Percentiles rank a stretch among this genome's conserved stretches.
These are phyloP conservation scores for Uropetala carovei DNA, from an alignment of 2,888 invertebrate genomes.

Conservation along the genomic window DNA sequence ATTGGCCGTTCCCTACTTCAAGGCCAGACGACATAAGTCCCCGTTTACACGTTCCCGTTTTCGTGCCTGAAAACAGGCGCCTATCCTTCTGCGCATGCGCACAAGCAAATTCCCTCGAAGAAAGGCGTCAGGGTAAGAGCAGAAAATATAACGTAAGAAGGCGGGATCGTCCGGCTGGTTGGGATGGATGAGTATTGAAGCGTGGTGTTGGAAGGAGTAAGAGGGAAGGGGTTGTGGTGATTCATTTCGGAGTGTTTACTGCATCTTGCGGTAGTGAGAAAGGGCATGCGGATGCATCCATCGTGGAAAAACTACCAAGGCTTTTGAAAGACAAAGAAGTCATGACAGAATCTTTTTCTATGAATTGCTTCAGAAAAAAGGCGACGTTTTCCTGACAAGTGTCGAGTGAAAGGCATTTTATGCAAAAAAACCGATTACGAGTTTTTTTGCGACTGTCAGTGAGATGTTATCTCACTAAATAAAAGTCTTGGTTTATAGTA, in stretches of 20 bases:
- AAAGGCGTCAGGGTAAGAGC: too few species aligned
- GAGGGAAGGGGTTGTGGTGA: not conserved
- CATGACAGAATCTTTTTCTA: not conserved
- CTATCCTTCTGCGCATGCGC: too few species aligned
- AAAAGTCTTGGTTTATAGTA: too few species aligned
- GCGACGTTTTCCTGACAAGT: not conserved
- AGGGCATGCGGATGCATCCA: not conserved
- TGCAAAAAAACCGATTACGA: too few species aligned
- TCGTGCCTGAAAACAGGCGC: too few species aligned
- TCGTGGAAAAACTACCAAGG: not conserved
- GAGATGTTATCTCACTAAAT: too few species aligned
- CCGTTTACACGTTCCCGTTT: too few species aligned
- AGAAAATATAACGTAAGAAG: too few species aligned
- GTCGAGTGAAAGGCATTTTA: not conserved
- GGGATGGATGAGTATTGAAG: not conserved
- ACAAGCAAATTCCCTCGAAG: too few species aligned
- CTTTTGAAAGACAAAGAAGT: not conserved
- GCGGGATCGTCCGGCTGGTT: not conserved
- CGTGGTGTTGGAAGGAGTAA: not conserved
- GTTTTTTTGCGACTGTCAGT: too few species aligned
- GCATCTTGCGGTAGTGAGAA: conserved; percentile 33
- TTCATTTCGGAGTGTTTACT: conserved; percentile 34
- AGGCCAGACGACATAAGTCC: too few species aligned
- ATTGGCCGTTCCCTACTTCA: too few species aligned
- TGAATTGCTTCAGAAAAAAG: not conserved